Evolutionary conservation across 1,140 invertebrate species (phyloP).

Genomic region (Trachymyrmex cornetzi): DNA sequence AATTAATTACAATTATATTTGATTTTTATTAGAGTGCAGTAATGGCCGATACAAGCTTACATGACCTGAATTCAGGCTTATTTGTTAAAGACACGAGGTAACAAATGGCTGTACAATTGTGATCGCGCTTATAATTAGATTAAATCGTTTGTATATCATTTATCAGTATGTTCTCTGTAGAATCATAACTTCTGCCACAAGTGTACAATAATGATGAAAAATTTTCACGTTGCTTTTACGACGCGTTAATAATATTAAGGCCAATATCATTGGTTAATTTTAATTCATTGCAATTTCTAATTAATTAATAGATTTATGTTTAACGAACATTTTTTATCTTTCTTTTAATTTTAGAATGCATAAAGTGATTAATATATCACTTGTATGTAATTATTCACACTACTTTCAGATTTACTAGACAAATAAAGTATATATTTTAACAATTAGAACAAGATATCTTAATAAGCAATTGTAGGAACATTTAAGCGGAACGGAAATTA

Average conservation of each 20-base stretch:
- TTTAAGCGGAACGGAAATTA: neutral
- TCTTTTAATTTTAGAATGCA: neutral
- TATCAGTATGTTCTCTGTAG: neutral
- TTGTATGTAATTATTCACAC: neutral
- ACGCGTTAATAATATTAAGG: neutral
- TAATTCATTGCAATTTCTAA: neutral
- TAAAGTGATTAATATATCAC: neutral
- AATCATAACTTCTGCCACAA: neutral
- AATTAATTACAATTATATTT: too few species aligned
- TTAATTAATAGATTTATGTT: neutral
- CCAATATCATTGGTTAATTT: neutral
- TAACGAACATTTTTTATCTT: neutral
- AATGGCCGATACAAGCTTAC: constrained; percentile 5
- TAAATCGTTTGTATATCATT: constrained; percentile 55
- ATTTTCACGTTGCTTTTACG: neutral
- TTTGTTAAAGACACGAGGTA: constrained; percentile 73
- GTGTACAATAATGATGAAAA: neutral
- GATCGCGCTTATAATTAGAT: constrained; percentile 63
- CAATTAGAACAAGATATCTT: neutral
- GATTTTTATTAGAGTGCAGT: constrained; percentile 39
- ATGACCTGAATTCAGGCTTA: constrained; percentile 62
- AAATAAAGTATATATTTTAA: neutral
- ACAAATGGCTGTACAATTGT: constrained; percentile 73
- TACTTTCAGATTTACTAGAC: neutral
- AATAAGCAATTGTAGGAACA: neutral